Percentiles rank a stretch among this genome's conserved stretches.
These are phyloP conservation scores for Sapayoa aenigma DNA, from an alignment of 2,113 vertebrate genomes.

Conservation along the genomic window DNA sequence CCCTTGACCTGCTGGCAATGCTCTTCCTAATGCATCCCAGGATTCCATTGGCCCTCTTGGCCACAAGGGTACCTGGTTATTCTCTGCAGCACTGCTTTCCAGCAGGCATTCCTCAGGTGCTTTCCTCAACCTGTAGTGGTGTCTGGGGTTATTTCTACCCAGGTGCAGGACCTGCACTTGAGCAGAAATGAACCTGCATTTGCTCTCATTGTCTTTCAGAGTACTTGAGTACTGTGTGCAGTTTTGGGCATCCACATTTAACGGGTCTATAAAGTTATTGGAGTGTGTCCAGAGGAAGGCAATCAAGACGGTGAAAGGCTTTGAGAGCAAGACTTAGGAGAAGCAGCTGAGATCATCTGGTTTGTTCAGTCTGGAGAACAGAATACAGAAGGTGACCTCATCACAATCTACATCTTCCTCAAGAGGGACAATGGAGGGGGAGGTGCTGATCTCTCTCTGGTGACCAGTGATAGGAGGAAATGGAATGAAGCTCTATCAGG, in stretches of 20 bases:
- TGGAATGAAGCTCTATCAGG: not conserved
- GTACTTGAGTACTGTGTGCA: not conserved
- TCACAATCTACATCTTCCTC: not conserved
- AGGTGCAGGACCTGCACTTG: not conserved
- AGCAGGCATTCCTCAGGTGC: not conserved
- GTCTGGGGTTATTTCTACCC: not conserved
- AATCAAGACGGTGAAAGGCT: not conserved
- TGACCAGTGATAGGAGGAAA: not conserved
- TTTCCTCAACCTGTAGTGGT: not conserved
- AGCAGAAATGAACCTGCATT: too few relatives aligned
- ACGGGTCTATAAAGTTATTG: not conserved
- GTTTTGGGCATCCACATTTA: not conserved
- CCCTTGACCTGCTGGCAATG: not conserved
- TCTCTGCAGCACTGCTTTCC: not conserved
- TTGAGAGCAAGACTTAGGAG: not conserved
- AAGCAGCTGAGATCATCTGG: fast-evolving
- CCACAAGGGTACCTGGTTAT: not conserved
- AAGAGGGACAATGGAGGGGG: not conserved
- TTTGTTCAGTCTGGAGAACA: not conserved
- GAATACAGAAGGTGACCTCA: not conserved
- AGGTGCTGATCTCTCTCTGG: not conserved
- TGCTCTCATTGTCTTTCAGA: not conserved
- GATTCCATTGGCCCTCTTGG: not conserved
- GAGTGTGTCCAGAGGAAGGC: not conserved
- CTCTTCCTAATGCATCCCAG: not conserved